Percentiles rank a stretch among this genome's conserved stretches.
Evolutionary conservation across 2,888 invertebrate species (phyloP).

Genomic region (Pecten maximus): DNA sequence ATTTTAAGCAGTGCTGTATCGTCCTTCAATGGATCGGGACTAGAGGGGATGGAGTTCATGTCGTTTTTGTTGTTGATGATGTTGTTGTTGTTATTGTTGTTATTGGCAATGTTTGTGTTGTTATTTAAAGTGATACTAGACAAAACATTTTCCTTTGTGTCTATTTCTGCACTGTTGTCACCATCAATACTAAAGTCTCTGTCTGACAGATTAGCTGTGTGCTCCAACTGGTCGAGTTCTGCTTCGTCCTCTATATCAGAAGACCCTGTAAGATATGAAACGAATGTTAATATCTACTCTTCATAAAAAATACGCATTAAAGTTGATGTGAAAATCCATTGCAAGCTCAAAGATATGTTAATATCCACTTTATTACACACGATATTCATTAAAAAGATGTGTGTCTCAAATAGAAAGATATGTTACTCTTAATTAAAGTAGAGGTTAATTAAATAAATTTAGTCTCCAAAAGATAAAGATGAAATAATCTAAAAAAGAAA

Average conservation of each 20-base stretch:
- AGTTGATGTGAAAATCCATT: too few species aligned
- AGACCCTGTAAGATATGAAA: slow-evolving; percentile 64
- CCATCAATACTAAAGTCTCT: slow-evolving; percentile 75
- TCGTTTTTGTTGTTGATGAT: slow-evolving; percentile 82
- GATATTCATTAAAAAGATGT: too few species aligned
- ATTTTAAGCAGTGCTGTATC: slow-evolving; percentile 59
- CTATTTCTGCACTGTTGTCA: slow-evolving; percentile 68
- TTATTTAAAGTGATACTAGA: slow-evolving; percentile 80
- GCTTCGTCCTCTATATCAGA: slow-evolving; percentile 78
- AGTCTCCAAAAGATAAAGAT: too few species aligned
- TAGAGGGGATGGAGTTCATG: slow-evolving; percentile 53
- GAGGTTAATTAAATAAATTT: too few species aligned
- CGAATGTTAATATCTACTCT: too few species aligned
- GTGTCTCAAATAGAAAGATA: too few species aligned
- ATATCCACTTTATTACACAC: too few species aligned
- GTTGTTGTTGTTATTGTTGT: slow-evolving; percentile 84
- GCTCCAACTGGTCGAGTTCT: slow-evolving; percentile 76
- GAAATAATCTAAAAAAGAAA: too few species aligned
- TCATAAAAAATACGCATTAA: too few species aligned
- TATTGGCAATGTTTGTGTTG: slow-evolving; percentile 84
- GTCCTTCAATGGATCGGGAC: slow-evolving; percentile 51
- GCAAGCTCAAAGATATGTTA: too few species aligned
- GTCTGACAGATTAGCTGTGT: slow-evolving; percentile 75
- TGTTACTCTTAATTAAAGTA: too few species aligned
- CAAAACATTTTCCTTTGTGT: slow-evolving; percentile 67